Conservation (phyloP, 2,888 invertebrate species). For the Omphaloscelis lunosa region DNA sequence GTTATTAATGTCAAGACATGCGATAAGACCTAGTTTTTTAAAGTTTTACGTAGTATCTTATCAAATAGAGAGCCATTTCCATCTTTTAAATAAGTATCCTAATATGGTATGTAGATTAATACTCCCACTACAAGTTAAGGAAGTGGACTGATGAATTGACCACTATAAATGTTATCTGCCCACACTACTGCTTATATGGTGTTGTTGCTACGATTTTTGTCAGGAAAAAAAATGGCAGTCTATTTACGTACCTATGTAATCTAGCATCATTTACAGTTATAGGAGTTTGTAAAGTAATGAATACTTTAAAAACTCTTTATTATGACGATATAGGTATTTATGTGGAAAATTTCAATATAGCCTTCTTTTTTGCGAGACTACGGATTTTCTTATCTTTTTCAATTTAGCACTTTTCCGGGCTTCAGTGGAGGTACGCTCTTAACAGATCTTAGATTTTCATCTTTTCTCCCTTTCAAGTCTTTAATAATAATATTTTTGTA, state of each 20-base stretch:
- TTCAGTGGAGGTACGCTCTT: background rate
- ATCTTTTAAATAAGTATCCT: constrained; percentile 29
- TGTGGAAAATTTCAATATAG: background rate
- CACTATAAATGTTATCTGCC: constrained; percentile 42
- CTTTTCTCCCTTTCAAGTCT: constrained; percentile 1
- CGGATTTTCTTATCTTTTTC: constrained; percentile 26
- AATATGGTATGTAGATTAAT: constrained; percentile 44
- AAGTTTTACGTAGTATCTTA: background rate
- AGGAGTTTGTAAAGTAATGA: background rate
- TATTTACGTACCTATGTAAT: constrained; percentile 19
- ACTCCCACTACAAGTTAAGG: constrained; percentile 34
- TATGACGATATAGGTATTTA: no score
- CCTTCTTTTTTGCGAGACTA: background rate
- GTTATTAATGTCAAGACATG: background rate
- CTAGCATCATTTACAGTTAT: constrained; percentile 22
- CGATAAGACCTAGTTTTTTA: background rate
- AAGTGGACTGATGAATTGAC: constrained; percentile 43
- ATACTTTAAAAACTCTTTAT: background rate
- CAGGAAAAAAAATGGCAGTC: constrained; percentile 42
- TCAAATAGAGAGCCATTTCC: constrained; percentile 13
- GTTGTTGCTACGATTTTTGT: constrained; percentile 24
- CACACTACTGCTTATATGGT: constrained; percentile 41
- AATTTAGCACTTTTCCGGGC: constrained; percentile 29
- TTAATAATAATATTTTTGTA: background rate
- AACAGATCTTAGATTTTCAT: constrained; percentile 18